phyloP scores from a whole-genome alignment of 2,888 invertebrate species.

The Apodemia hepburni region DNA sequence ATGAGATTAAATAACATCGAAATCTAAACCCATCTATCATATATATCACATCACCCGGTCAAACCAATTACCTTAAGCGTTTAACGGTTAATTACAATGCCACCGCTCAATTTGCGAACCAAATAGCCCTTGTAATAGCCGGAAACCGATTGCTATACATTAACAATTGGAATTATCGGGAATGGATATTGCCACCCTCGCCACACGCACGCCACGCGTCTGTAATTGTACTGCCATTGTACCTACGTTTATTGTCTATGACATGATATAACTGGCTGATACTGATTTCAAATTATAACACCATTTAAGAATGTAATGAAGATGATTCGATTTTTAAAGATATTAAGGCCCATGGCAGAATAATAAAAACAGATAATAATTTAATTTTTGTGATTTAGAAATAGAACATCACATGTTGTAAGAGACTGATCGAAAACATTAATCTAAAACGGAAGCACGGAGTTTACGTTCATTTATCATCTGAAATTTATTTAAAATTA shows the following conservation, averaged over 20 bases:
- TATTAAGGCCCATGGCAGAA: background rate
- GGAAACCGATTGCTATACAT: slow-evolving; percentile 54
- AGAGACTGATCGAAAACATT: background rate
- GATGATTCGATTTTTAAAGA: slow-evolving; percentile 8
- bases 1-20: background rate
- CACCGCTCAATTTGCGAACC: slow-evolving; percentile 56
- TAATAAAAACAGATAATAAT: background rate
- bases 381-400: background rate
- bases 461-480: too few relatives aligned
- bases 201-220: slow-evolving; percentile 53
- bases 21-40: slow-evolving; percentile 1
- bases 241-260: slow-evolving; percentile 63
- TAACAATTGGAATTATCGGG: slow-evolving; percentile 66
- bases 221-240: slow-evolving; percentile 58
- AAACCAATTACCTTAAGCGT: slow-evolving; percentile 47
- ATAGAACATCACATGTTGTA: background rate
- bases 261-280: slow-evolving; percentile 27
- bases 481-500: too few relatives aligned
- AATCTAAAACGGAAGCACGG: too few relatives aligned
- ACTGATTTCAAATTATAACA: slow-evolving; percentile 31
- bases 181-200: slow-evolving; percentile 48
- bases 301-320: slow-evolving; percentile 14
- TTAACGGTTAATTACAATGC: slow-evolving; percentile 61
- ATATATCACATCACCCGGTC: slow-evolving; percentile 31
- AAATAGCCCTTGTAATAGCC: slow-evolving; percentile 57